Evolutionary conservation across 2,113 vertebrate species (phyloP).

Genomic region (Dryoscopus gambensis): DNA sequence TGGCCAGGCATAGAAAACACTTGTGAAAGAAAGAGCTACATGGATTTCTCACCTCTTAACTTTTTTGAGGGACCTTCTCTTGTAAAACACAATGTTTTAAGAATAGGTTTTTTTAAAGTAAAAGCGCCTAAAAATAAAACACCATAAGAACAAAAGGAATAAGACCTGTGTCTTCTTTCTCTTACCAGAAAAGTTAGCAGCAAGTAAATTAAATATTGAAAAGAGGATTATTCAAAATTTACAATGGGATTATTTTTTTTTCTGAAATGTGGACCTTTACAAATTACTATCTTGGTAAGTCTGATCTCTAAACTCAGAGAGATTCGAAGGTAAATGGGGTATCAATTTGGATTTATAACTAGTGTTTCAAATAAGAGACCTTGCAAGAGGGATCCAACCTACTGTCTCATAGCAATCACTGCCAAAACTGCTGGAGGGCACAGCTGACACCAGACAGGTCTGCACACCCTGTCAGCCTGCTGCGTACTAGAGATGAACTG

Average conservation of each 20-base stretch:
- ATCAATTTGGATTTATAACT: not conserved
- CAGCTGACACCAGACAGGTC: not conserved
- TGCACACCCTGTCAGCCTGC: rapidly evolving
- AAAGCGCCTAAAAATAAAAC: not conserved
- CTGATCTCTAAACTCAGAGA: not conserved
- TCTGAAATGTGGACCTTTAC: not conserved
- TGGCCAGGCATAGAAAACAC: not conserved
- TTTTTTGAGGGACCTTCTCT: not conserved
- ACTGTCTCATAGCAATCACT: not conserved
- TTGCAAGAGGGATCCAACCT: not conserved
- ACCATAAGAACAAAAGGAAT: not conserved
- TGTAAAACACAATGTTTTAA: not conserved
- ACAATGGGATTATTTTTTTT: not conserved
- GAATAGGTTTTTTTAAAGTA: not conserved
- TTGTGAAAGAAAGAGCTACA: not conserved
- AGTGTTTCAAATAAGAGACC: not conserved
- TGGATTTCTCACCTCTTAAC: not conserved
- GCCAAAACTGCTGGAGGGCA: not conserved
- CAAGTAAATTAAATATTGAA: not conserved
- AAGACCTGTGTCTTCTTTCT: not conserved
- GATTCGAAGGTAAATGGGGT: not conserved
- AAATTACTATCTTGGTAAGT: not conserved
- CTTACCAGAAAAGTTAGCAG: not conserved
- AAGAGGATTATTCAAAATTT: not conserved
- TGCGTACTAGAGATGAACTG: not conserved